Base-by-base conservation (phyloP, 2,113 vertebrate species). In the Mirounga angustirostris region DNA sequence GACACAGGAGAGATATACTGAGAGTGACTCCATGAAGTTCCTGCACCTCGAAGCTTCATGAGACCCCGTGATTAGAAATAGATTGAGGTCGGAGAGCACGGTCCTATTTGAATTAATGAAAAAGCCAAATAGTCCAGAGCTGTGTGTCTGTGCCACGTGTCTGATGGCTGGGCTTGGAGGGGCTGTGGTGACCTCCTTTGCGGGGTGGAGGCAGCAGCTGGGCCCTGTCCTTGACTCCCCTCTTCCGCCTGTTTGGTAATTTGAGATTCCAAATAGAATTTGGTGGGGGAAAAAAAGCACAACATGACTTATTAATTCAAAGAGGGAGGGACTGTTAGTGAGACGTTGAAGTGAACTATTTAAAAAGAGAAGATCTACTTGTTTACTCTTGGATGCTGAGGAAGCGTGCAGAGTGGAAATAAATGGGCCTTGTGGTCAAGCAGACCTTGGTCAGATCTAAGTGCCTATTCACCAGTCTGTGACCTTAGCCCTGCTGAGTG, bases 131-230 rank as follows among this genome's bases (percentile, higher is more conserved):
- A 26, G n/a, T 71, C n/a, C 69, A 8, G 78, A 67, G 71, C 0
- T 0, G 61, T 36, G 19, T 13, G 83, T 89, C 16, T 67, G 59
- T 0, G 2, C 7, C 7, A 2, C 0, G 0, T 8, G 8, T 67
- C 59, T 1, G n/a, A 13, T 30, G 0, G 3, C 18, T 22, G 40
- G 71, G 46, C 10, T 24, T 11, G 10, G 6, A 33, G 59, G 54
- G 1, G 30, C 2, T 18, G 36, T 7, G 12, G 18, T 36, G 36
- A 22, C 19, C 14, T n/a, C 33, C n/a, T 46, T 10, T 16, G 3
- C 4, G 12, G 67, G 14, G 8, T 8, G 21, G 1, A 28, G 65
- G 26, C 13, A 6, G 14, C 2, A 1, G 11, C n/a, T 21, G 14
- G 59, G 26, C 0, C 40, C 21, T 1, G 5, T 10, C 4, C 22